Conservation (phyloP, 2,888 invertebrate species). For the Dicyrtoma fusca region DNA sequence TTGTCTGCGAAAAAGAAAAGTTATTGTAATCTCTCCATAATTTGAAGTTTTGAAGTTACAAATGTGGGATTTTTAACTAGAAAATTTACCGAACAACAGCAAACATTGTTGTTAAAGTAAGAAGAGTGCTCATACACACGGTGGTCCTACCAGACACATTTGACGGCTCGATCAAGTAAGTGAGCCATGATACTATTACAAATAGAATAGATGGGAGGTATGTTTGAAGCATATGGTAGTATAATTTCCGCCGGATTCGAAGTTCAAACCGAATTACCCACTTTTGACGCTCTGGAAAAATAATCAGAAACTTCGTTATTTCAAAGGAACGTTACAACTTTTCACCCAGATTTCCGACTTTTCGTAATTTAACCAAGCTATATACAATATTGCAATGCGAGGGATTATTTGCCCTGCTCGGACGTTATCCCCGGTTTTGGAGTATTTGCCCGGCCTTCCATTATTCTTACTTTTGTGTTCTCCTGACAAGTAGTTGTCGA, state of each 20-base stretch:
- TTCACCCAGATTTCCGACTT: too few relatives aligned
- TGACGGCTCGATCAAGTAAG: constrained; percentile 49
- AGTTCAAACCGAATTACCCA: constrained; percentile 44
- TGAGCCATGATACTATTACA: constrained; percentile 51
- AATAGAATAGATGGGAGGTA: constrained; percentile 52
- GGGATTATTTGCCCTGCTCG: too few relatives aligned
- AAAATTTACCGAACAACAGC: constrained; percentile 45
- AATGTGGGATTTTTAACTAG: too few relatives aligned
- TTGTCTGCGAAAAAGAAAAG: constrained; percentile 24
- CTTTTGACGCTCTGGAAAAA: background rate
- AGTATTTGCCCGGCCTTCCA: too few relatives aligned
- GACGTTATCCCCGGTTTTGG: too few relatives aligned
- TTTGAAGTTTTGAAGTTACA: too few relatives aligned
- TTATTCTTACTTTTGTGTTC: background rate
- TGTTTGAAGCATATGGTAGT: constrained; percentile 50
- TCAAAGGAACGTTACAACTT: too few relatives aligned
- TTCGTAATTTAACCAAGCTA: too few relatives aligned
- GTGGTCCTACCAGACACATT: constrained; percentile 42
- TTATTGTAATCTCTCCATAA: background rate
- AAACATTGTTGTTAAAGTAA: constrained; percentile 51
- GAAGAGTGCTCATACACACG: constrained; percentile 44
- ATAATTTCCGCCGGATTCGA: constrained; percentile 41
- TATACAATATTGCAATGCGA: too few relatives aligned
- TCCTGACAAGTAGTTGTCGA: background rate
- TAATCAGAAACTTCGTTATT: too few relatives aligned